These are phyloP conservation scores for Tinea semifulvella DNA, from an alignment of 2,888 invertebrate genomes.

Conservation along the genomic window DNA sequence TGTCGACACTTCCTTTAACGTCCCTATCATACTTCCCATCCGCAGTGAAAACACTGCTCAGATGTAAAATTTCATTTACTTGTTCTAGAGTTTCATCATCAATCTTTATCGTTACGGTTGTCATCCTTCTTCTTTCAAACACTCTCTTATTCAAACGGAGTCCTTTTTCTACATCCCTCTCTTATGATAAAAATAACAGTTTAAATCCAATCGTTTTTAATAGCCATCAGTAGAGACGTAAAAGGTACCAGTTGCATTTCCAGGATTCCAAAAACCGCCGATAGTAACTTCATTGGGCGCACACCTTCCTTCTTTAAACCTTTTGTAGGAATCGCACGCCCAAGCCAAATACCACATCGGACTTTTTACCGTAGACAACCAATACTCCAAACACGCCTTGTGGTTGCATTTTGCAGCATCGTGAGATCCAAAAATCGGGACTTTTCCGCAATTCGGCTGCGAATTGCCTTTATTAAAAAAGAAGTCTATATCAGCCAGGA, in stretches of 20 bases:
- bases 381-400: slow-evolving; percentile 21
- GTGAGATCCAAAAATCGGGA: slow-evolving; percentile 17
- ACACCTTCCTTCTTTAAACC: slow-evolving; percentile 17
- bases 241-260: slow-evolving; percentile 19
- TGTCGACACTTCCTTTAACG: too few species aligned
- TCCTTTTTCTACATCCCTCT: too few species aligned
- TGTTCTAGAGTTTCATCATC: too few species aligned
- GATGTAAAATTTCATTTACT: too few species aligned
- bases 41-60: too few species aligned
- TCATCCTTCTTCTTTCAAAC: too few species aligned
- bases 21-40: too few species aligned
- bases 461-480: slow-evolving; percentile 46
- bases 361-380: slow-evolving; percentile 18
- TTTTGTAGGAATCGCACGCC: slow-evolving; percentile 19
- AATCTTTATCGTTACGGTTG: too few species aligned
- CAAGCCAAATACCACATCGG: slow-evolving; percentile 17
- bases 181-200: too few species aligned
- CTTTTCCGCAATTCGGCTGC: slow-evolving; percentile 40
- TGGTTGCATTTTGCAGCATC: slow-evolving; percentile 22
- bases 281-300: slow-evolving; percentile 15
- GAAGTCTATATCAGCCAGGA: slow-evolving; percentile 47
- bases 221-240: slow-evolving; percentile 20
- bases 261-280: slow-evolving; percentile 20
- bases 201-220: too few species aligned
- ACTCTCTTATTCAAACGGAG: too few species aligned